A percentile compares a stretch with the other conserved stretches of the same genome.
Conservation (phyloP, 1,140 invertebrate species). For the Anagrus nilaparvatae region DNA sequence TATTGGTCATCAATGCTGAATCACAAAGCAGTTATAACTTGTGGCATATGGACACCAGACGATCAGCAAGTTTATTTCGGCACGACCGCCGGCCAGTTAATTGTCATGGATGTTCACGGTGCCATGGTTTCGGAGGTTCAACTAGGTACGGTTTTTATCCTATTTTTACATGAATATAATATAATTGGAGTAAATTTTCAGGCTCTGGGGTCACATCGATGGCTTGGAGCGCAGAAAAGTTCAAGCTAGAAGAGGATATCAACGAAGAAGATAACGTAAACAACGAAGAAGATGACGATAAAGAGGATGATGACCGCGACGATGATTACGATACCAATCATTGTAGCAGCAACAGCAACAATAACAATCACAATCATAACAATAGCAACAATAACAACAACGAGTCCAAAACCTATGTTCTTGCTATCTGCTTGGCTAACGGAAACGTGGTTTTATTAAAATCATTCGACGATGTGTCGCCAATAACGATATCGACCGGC, state of each 20-base stretch:
- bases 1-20: slow-evolving; percentile 98
- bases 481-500: slow-evolving; percentile 72
- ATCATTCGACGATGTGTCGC: slow-evolving; percentile 86
- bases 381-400: slow-evolving; percentile 14
- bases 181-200: background rate
- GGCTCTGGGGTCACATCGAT: slow-evolving; percentile 80
- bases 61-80: slow-evolving; percentile 96
- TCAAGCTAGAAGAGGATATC: slow-evolving; percentile 94
- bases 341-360: background rate
- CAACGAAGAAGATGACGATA: slow-evolving; percentile 1
- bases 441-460: slow-evolving; percentile 81
- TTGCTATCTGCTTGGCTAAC: slow-evolving; percentile 81
- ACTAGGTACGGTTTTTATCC: slow-evolving; percentile 35
- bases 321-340: background rate
- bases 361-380: background rate
- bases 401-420: slow-evolving; percentile 53
- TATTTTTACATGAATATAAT: background rate
- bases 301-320: slow-evolving; percentile 3
- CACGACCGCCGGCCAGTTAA: slow-evolving; percentile 83
- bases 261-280: slow-evolving; percentile 42
- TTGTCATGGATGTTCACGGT: slow-evolving; percentile 93
- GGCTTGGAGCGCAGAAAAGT: slow-evolving; percentile 95
- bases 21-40: slow-evolving; percentile 84
- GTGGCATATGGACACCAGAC: slow-evolving; percentile 95
- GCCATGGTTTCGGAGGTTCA: slow-evolving; percentile 89